Percentiles rank a stretch among this genome's conserved stretches.
Evolutionary conservation across 2,113 vertebrate genomes (phyloP).

Genomic region (Kryptolebias marmoratus): DNA sequence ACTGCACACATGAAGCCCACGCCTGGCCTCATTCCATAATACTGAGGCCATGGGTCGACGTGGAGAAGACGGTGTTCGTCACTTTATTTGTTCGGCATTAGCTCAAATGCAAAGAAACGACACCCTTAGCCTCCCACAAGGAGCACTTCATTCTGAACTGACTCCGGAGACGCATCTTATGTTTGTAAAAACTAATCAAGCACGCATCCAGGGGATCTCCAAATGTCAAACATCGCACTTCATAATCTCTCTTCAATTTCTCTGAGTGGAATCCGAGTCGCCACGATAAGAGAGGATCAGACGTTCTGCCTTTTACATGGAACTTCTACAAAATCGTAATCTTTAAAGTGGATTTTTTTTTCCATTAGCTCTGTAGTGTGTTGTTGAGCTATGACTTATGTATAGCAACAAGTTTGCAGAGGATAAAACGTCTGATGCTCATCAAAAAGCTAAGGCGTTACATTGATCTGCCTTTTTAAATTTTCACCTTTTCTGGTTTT

Average conservation of each 20-base stretch:
- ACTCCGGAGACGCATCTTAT: slow-evolving; percentile 22
- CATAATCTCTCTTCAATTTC: slow-evolving; percentile 37
- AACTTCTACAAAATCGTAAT: slow-evolving; percentile 11
- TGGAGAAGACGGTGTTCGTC: slow-evolving; percentile 16
- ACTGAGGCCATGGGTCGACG: slow-evolving; percentile 22
- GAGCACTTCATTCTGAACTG: slow-evolving; percentile 23
- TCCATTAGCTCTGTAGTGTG: background rate
- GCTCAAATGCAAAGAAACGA: slow-evolving; percentile 23
- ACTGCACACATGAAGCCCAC: slow-evolving; percentile 37
- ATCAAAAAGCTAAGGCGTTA: background rate
- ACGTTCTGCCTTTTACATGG: slow-evolving; percentile 29
- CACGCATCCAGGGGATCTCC: slow-evolving; percentile 6
- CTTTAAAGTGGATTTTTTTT: background rate
- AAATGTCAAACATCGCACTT: slow-evolving; percentile 59
- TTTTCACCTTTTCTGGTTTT: background rate
- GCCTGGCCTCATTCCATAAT: slow-evolving; percentile 37
- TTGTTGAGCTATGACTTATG: slow-evolving; percentile 17
- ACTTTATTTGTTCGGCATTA: slow-evolving; percentile 48
- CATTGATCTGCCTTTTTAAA: slow-evolving; percentile 3
- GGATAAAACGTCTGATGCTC: slow-evolving; percentile 23
- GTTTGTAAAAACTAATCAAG: slow-evolving; percentile 41
- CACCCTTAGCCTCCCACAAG: slow-evolving; percentile 17
- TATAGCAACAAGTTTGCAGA: slow-evolving; percentile 15
- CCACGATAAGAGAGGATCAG: slow-evolving; percentile 15
- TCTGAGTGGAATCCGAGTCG: slow-evolving; percentile 45